Base-by-base conservation (phyloP, 2,888 invertebrate species). In the Heliconius sara region DNA sequence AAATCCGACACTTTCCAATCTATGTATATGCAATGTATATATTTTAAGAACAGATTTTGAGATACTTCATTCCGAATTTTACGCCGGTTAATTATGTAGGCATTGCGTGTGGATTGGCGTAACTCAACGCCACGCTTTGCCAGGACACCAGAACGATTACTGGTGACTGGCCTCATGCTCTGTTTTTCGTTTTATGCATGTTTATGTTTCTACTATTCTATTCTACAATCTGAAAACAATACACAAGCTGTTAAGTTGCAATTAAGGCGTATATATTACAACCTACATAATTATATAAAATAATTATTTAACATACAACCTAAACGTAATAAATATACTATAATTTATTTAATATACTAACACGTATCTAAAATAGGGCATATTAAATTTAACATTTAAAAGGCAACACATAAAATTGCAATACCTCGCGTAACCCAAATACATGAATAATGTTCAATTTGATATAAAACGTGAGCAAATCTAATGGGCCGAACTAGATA, bases 401-500 rank as follows among this genome's bases (percentile, higher is more conserved):
- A 60, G 73, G 39, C 47, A 75, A 65, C 22, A 25, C 63, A 75
- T 66, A 66, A 65, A 75, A 65, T 75, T 66, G 75, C 65, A 47
- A 66, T n/a, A 43, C 13, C 43, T 30, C 30, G 30, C 25, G 9
- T 70, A 63, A 47, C 79, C 74, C 47, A 60, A 39, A 79, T 75
- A 79, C 79, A 79, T 79, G n/a, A 63, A 43, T 79, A 67, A 79
- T 30, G 47, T 75, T 66, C 66, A 75, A 75, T 75, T 79, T 39
- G 60, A 57, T 34, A 65, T 39, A 34, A 27, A 73, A n/a, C 78
- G 52, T 66, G 75, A 70, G 68, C 63, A 73, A 65, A 75, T 57
- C 78, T 79, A 79, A 75, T 79, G 79, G 79, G 79, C 79, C 30
- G 79, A 63, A 75, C 79, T 27, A 67, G 25, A n/a, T 65, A 66